Percentiles rank a stretch among this genome's conserved stretches.
These are phyloP conservation scores for Alligator mississippiensis DNA, from an alignment of 2,113 vertebrate genomes.

Conservation along the genomic window DNA sequence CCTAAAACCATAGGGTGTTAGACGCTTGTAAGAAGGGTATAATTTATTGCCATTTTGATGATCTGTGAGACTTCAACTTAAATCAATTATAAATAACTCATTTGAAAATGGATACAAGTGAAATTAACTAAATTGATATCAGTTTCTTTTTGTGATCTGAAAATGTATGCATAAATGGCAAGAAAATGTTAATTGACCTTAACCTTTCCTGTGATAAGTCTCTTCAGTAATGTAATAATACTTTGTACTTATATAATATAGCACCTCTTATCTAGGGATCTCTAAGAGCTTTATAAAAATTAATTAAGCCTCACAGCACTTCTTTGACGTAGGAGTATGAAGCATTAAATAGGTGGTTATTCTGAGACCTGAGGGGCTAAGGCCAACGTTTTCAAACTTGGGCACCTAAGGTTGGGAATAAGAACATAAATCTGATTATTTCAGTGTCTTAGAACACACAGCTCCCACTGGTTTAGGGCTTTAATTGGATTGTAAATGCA, in stretches of 20 bases:
- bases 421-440: not conserved
- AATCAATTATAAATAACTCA: conserved; percentile 70
- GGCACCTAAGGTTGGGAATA: not conserved
- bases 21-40: conserved; percentile 54
- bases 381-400: conserved; percentile 24
- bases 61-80: conserved; percentile 53
- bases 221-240: conserved; percentile 49
- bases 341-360: conserved; percentile 35
- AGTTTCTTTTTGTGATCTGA: conserved; percentile 57
- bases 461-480: not conserved
- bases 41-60: conserved; percentile 69
- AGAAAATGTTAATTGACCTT: conserved; percentile 71
- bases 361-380: not conserved
- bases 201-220: conserved; percentile 62
- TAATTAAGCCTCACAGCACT: conserved; percentile 45
- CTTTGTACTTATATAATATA: conserved; percentile 15
- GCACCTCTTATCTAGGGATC: conserved; percentile 47
- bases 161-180: conserved; percentile 54
- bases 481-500: not conserved
- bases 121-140: conserved; percentile 65
- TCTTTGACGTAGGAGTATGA: not conserved
- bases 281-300: conserved; percentile 51
- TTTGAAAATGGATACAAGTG: conserved; percentile 55
- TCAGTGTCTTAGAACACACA: not conserved
- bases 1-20: conserved; percentile 63